Evolutionary conservation across 2,888 invertebrate species (phyloP).

Genomic region (Acanthosepion pharaonis): DNA sequence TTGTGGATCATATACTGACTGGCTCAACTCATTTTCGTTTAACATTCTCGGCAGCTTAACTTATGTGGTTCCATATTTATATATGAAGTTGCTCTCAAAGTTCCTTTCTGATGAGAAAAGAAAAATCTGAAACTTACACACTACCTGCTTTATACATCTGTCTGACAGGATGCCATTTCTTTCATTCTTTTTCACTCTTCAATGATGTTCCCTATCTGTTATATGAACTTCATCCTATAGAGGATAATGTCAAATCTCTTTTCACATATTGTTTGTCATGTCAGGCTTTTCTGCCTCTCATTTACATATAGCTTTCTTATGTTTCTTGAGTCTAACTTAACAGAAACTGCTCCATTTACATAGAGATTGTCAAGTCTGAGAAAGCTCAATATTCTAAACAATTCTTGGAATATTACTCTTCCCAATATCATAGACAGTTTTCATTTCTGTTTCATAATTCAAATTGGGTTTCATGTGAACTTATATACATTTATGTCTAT

Average conservation of each 20-base stretch:
- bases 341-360: neutral
- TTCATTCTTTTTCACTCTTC: neutral
- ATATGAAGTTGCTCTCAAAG: too few species aligned
- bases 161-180: neutral
- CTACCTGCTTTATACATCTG: neutral
- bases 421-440: neutral
- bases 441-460: too few species aligned
- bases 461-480: too few species aligned
- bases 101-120: too few species aligned
- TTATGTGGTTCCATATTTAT: too few species aligned
- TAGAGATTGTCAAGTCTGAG: neutral
- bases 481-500: too few species aligned
- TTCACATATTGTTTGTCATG: neutral
- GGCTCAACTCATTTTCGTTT: neutral
- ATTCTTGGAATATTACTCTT: neutral
- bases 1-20: neutral
- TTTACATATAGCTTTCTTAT: neutral
- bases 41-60: too few species aligned
- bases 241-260: neutral
- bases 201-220: neutral
- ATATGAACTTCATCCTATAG: neutral
- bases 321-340: neutral
- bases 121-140: too few species aligned
- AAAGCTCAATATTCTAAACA: neutral
- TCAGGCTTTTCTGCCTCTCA: neutral